These are phyloP conservation scores for Brevimyrus niger DNA, from an alignment of 2,113 vertebrate genomes.

Conservation along the genomic window DNA sequence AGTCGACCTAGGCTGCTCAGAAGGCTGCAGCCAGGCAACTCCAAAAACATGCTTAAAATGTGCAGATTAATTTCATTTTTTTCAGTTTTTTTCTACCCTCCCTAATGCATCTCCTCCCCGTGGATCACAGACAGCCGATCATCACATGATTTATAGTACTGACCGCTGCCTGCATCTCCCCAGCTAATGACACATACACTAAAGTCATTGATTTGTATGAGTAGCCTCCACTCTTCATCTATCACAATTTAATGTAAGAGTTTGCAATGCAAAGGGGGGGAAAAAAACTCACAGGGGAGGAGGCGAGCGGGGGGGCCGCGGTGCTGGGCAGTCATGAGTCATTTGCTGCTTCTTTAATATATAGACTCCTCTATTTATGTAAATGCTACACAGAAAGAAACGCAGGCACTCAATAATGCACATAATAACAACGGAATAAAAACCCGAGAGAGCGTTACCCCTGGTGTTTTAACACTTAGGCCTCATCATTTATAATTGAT, in stretches of 20 bases:
- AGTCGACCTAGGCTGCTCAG: not conserved
- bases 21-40: constrained; percentile 62
- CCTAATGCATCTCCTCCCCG: constrained; percentile 88
- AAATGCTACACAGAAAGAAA: constrained; percentile 70
- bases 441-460: not conserved
- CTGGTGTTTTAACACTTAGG: not conserved
- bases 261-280: constrained; percentile 89
- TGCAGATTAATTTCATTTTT: constrained; percentile 82
- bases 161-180: constrained; percentile 98
- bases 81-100: constrained; percentile 49
- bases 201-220: constrained; percentile 99
- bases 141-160: constrained; percentile 99
- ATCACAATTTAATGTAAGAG: constrained; percentile 99
- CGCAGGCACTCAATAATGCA: constrained; percentile 70
- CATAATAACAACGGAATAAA: constrained; percentile 55
- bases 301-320: constrained; percentile 63
- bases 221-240: constrained; percentile 99
- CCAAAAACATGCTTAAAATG: constrained; percentile 51
- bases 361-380: constrained; percentile 75
- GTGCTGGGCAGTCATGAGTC: constrained; percentile 79
- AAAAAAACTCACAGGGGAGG: constrained; percentile 66
- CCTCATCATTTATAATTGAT: constrained; percentile 9
- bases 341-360: constrained; percentile 86
- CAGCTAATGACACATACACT: constrained; percentile 99
- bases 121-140: constrained; percentile 92